Percentiles rank a stretch among this genome's conserved stretches.
phyloP scores from a whole-genome alignment of 2,113 vertebrate species.

The Chascanopsetta lugubris region DNA sequence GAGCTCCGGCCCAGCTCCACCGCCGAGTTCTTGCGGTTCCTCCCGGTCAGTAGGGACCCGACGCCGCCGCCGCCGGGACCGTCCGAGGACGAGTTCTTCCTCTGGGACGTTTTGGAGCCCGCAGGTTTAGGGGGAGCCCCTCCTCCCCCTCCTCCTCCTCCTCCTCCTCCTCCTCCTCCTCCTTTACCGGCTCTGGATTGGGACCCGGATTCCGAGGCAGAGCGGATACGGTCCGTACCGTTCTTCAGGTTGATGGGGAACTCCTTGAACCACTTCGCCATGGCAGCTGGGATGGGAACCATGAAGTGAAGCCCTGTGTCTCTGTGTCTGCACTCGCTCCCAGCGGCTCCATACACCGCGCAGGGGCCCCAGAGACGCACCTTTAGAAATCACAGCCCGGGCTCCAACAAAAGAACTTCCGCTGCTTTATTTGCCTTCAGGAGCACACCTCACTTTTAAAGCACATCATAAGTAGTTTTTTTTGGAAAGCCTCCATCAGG shows the following conservation, averaged over 20 bases:
- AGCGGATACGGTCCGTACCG: constrained; percentile 82
- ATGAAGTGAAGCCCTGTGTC: constrained; percentile 24
- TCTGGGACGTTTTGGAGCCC: constrained; percentile 60
- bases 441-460: constrained; percentile 41
- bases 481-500: constrained; percentile 5
- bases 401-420: constrained; percentile 72
- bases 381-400: constrained; percentile 62
- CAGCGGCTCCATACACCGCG: constrained; percentile 66
- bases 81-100: constrained; percentile 75
- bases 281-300: constrained; percentile 60
- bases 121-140: constrained; percentile 63
- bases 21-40: constrained; percentile 84
- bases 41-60: constrained; percentile 73
- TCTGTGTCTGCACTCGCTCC: constrained; percentile 31
- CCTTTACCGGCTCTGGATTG: constrained; percentile 69
- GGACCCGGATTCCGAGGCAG: constrained; percentile 68
- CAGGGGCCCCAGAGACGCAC: constrained; percentile 66
- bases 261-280: constrained; percentile 95
- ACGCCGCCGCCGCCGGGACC: constrained; percentile 52
- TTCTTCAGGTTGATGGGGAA: constrained; percentile 88
- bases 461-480: constrained; percentile 27
- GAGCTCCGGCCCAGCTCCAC: constrained; percentile 72
- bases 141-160: no score
- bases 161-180: no score
- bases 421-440: constrained; percentile 61